Conservation (phyloP, 2,797 vertebrate species). For the Myripristis murdjan region DNA sequence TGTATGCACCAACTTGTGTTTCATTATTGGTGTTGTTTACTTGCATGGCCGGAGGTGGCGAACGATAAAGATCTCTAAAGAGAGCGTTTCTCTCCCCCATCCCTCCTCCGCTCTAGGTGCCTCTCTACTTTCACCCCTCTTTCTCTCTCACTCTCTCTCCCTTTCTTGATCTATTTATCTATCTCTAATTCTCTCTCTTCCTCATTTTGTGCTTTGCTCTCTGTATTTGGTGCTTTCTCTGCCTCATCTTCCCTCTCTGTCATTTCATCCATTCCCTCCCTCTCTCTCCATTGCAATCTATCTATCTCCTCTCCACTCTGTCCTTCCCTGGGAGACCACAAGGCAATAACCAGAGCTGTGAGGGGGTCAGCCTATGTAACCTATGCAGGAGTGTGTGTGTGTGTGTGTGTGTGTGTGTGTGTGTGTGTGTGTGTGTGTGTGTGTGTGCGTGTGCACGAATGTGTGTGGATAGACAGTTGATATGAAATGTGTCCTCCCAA, state of each 20-base stretch:
- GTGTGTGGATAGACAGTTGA: background rate
- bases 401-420: constrained; percentile 6
- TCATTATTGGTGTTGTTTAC: constrained; percentile 74
- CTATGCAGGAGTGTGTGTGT: constrained; percentile 36
- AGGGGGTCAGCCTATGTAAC: constrained; percentile 68
- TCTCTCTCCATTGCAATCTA: constrained; percentile 48
- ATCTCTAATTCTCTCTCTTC: constrained; percentile 58
- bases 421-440: constrained; percentile 14
- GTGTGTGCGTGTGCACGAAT: constrained; percentile 11
- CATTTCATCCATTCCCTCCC: constrained; percentile 39
- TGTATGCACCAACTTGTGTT: constrained; percentile 70
- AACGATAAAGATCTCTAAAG: constrained; percentile 73
- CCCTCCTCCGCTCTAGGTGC: constrained; percentile 12
- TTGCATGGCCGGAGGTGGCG: constrained; percentile 74
- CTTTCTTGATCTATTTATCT: constrained; percentile 56
- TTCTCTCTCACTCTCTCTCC: constrained; percentile 26
- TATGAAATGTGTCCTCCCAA: constrained; percentile 41
- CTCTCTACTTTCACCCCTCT: background rate
- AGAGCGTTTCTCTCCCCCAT: constrained; percentile 13
- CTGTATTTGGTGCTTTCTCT: constrained; percentile 3
- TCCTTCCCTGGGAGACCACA: constrained; percentile 68
- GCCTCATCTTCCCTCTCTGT: constrained; percentile 13
- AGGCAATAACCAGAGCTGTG: constrained; percentile 75
- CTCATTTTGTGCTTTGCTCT: constrained; percentile 50
- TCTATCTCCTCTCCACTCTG: constrained; percentile 53